Evolutionary conservation across 2,113 vertebrate species (phyloP), one percentile per base, ranked within the genome.

Genomic region (Crypturellus undulatus): DNA sequence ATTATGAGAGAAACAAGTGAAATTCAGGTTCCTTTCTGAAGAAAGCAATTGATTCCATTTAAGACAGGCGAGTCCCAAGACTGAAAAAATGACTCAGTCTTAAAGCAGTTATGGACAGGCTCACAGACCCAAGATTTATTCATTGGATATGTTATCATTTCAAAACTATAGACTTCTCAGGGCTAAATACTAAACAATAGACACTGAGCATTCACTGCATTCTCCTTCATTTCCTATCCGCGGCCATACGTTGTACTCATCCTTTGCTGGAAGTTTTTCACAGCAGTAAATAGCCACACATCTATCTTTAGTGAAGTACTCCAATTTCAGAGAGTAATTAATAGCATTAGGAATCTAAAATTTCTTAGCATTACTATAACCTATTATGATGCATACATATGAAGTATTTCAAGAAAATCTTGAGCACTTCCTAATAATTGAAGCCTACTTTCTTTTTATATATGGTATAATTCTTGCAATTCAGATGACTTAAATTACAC

Each of bases 371-470:
- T 34, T 8, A 79, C 51, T 78, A 77, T 24, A 62, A 25, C 6
- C 7, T 58, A 47, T 12, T 3, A 1, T 2, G 1, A 34, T 28
- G 16, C 13, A 47, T 24, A 30, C 43, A 3, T 5, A 22, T 22
- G 78, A 89, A 84, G 47, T 4, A 47, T 28, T 40, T 59, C 49
- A 78, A 69, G 32, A 42, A 77, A 78, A 24, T 12, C 0, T 0
- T 43, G 13, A 38, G 22, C 20, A 80, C 64, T 63, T 87, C 26
- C 30, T 67, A 40, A 43, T 7, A 59, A 47, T 12, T 90, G 40
- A 92, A 87, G 22, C 16, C 7, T 79, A 2, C 16, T 58, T 51
- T 69, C 24, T 51, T 56, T 94, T 85, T 87, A 22, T 9, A 28
- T 67, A 93, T 82, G 26, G 1, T 34, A 54, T 30, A 32, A 51